These are phyloP conservation scores for Drosophila percnosoma DNA, from an alignment of 2,888 invertebrate genomes.

Conservation along the genomic window DNA sequence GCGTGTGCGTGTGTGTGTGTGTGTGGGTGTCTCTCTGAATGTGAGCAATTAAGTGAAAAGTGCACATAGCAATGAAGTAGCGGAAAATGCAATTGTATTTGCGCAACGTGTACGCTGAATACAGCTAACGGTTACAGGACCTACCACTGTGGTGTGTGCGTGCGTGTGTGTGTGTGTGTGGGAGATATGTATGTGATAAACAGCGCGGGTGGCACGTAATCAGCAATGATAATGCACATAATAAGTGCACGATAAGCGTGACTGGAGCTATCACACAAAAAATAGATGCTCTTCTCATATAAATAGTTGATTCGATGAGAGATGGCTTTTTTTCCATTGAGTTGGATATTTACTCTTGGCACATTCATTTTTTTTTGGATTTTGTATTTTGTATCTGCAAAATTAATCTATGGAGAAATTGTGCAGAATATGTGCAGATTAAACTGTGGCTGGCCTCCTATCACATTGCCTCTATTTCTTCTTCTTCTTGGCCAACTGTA, in stretches of 20 bases:
- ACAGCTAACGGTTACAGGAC: neutral
- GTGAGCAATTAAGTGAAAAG: conserved; percentile 80
- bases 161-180: neutral
- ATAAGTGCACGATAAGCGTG: conserved; percentile 51
- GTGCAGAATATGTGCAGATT: neutral
- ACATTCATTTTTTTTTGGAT: neutral
- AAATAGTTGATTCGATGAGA: neutral
- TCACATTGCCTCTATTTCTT: no score
- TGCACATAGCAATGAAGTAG: conserved; percentile 66
- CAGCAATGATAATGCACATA: conserved; percentile 52
- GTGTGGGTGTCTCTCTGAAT: conserved; percentile 35
- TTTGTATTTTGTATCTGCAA: neutral
- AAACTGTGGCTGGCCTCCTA: neutral
- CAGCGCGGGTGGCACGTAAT: conserved; percentile 35
- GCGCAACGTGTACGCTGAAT: conserved; percentile 30
- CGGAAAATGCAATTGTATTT: conserved; percentile 72
- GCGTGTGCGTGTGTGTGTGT: conserved; percentile 21
- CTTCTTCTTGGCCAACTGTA: no score
- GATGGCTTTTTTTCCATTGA: neutral
- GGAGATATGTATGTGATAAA: neutral
- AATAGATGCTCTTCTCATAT: conserved; percentile 5
- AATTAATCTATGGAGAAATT: neutral
- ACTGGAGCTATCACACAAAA: conserved; percentile 17
- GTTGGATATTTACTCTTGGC: neutral
- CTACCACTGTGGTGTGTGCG: neutral